Percentiles rank a stretch among this genome's conserved stretches.
Evolutionary conservation across 2,113 vertebrate genomes (phyloP).

Genomic region (Elachura formosa): DNA sequence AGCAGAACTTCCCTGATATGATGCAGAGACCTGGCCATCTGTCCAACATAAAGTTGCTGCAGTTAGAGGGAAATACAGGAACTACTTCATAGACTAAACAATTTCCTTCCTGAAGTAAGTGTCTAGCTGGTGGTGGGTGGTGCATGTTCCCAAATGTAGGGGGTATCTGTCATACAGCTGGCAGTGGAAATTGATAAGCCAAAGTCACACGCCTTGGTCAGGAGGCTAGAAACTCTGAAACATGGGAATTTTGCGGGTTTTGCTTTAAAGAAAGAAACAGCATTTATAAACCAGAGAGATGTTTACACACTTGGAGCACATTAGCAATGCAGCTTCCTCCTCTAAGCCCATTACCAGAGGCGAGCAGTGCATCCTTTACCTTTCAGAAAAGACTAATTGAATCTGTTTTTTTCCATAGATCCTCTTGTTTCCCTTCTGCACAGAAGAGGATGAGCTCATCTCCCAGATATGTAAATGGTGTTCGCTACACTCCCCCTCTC

Average conservation of each 20-base stretch:
- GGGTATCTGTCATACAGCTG: background rate
- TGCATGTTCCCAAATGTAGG: background rate
- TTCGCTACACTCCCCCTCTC: background rate
- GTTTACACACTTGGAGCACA: background rate
- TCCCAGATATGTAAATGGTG: background rate
- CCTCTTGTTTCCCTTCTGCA: background rate
- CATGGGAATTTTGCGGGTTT: background rate
- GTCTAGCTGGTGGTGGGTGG: background rate
- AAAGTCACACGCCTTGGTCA: background rate
- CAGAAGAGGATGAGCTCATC: slow-evolving; percentile 6
- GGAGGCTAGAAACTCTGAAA: background rate
- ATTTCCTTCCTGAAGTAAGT: background rate
- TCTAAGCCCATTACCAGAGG: background rate
- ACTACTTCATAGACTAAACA: background rate
- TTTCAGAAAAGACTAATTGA: background rate
- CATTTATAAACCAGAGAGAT: background rate
- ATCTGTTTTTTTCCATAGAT: background rate
- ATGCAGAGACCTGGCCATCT: background rate
- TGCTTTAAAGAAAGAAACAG: background rate
- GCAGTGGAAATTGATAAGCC: background rate
- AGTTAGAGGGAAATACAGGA: background rate
- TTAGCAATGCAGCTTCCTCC: background rate
- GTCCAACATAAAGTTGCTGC: background rate
- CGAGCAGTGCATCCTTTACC: background rate
- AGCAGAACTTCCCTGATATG: background rate